Evolutionary conservation across 2,797 vertebrate species (phyloP), one percentile per base, ranked within the genome.

Genomic region (Neomorphus geoffroyi): DNA sequence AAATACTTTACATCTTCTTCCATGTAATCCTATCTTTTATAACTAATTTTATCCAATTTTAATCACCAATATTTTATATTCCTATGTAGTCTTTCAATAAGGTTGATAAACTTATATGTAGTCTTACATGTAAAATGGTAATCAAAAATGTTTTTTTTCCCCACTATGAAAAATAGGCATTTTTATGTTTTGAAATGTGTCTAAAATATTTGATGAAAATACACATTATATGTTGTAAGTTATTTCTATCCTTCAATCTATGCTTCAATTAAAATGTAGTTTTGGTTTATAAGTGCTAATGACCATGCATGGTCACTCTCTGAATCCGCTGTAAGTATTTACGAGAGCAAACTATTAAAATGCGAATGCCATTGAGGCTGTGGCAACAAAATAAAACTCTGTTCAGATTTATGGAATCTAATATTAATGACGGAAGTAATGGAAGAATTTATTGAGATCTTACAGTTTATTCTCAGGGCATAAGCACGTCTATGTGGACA

Each of bases 91-190:
- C 7, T 32, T 37, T 89, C 10, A 46, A 26, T 60, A 64, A 30
- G 21, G 8, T 35, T 66, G 15, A 27, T 74, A 51, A 83, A 58
- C 8, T 11, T 0, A 2, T 43, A 65, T 37, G 10, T 18, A 33
- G 3, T 30, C 2, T 64, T 67, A 28, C 11, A 18, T 3, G 6
- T 9, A 50, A 88, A 92, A 70, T 45, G 3, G 0, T 18, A 54
- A 82, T 18, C 2, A 27, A 89, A 88, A 71, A 0, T 2, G 32
- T 67, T 24, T 0, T 2, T 2, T 71, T 24, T 69, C 26, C 5
- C 26, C 15, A 19, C 5, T 37, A 17, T 50, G 26, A 77, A 79
- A 80, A 41, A 7, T 2, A 32, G 5, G 18, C 1, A 9, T 57
- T 74, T 75, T 58, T 32, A 32, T 45, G 6, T 71, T 73, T 84